Conservation (phyloP, 2,888 invertebrate species). For the Callyntrura sp. region DNA sequence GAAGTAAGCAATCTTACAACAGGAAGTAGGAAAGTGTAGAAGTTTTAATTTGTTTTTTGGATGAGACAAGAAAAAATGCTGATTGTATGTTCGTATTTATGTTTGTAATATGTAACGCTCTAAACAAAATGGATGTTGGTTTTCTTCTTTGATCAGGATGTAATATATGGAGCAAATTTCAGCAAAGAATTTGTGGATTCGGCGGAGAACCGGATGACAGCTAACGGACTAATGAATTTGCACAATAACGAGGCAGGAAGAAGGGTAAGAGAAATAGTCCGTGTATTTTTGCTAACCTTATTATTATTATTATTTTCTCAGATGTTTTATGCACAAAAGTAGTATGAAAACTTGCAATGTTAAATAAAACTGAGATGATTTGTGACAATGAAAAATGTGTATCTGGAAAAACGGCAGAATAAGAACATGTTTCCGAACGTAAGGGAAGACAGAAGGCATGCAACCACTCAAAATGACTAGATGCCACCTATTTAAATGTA, state of each 20-base stretch:
- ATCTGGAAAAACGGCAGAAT: conserved; percentile 9
- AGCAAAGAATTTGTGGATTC: conserved; percentile 95
- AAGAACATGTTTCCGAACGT: no score
- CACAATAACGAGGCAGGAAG: conserved; percentile 97
- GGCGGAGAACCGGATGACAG: conserved; percentile 89
- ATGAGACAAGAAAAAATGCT: not conserved
- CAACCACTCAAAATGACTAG: no score
- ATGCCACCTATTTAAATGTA: no score
- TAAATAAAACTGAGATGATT: not conserved
- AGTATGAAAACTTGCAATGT: not conserved
- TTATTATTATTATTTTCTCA: no score
- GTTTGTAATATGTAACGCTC: no score
- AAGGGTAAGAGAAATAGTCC: conserved; percentile 88
- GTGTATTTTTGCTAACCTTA: conserved; percentile 36
- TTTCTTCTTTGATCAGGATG: conserved; percentile 88
- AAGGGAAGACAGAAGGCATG: no score
- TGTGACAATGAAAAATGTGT: conserved; percentile 59
- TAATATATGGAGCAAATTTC: conserved; percentile 93
- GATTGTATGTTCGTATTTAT: conserved; percentile 1
- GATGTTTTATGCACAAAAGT: not conserved
- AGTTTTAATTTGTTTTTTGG: no score
- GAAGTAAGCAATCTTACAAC: no score
- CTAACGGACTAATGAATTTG: conserved; percentile 92
- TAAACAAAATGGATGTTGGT: no score
- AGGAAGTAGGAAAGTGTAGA: no score